Base-by-base conservation (phyloP, 2,113 vertebrate genomes). In the Benitochromis conjunctus region DNA sequence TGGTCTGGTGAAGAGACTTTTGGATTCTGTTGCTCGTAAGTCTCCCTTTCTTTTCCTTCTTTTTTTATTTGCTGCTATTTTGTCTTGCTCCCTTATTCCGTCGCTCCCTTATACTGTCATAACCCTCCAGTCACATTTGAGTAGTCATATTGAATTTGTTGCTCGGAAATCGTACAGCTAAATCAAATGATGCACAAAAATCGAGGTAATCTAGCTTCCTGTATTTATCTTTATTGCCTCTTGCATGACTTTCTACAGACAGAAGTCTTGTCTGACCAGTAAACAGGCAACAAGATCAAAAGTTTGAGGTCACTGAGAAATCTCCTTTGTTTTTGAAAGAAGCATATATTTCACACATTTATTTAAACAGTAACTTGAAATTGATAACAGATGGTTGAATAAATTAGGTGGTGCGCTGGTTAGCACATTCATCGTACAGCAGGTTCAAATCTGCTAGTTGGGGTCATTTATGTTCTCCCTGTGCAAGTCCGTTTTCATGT, bases 11-110 rank as follows among this genome's bases (percentile, higher is more conserved):
- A 82, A 86, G 79, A 41, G 74, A 46, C 5, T 26, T 85, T 89
- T 56, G 26, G 85, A 81, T 82, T 91, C 79, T 88, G 56, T 80
- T 74, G 80, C 74, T 83, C 10, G 2, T 86, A 86, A 89, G 74
- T 90, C 82, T 87, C 53, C 10, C 24, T 62, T 80, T 60, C 41
- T 18, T 13, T 38, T 48, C 24, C 13, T 19, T 43, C 36, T 43
- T 7, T 43, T 5, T 8, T 19, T 51, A 4, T 26, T 46, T 64
- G 16, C 31, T 46, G 26, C n/a, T 57, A n/a, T 82, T 83, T 24
- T 60, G n/a, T 77, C 71, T 87, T 1, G 12, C 6, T 21, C 29
- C 11, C 24, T 31, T 10, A 19, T 38, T 31, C 7, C 19, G 8
- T 31, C 55, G 3, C 13, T 57, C 26, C 34, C 19, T 38, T 38